A percentile compares a stretch with the other conserved stretches of the same genome.
Conservation (phyloP, 2,113 vertebrate species). For the Neolamprologus longior region DNA sequence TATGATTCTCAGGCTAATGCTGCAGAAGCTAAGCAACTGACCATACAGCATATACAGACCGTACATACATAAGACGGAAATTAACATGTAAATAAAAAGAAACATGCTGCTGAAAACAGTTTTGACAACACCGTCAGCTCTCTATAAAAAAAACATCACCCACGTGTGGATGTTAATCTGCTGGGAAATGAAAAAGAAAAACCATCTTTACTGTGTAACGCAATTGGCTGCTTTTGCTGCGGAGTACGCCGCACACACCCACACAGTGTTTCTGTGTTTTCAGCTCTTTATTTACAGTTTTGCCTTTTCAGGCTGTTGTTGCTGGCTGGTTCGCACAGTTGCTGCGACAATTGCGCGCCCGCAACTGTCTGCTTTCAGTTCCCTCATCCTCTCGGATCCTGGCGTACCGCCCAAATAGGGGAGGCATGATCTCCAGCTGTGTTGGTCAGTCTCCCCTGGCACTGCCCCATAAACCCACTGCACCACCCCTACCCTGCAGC, state of each 20-base stretch:
- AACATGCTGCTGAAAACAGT: neutral
- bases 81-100: neutral
- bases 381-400: neutral
- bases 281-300: neutral
- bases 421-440: neutral
- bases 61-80: neutral
- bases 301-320: neutral
- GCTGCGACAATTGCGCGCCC: neutral
- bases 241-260: neutral
- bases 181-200: neutral
- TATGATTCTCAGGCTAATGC: neutral
- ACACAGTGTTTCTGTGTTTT: neutral
- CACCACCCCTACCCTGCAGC: neutral
- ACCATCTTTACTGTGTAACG: neutral
- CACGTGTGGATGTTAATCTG: neutral
- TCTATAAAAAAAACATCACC: neutral
- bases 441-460: neutral
- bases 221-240: neutral
- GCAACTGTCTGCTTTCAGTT: neutral
- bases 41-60: accelerated
- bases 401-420: neutral
- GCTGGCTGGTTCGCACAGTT: neutral
- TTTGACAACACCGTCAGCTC: neutral
- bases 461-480: neutral
- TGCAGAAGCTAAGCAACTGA: neutral